These are phyloP conservation scores for Tyto alba DNA, from an alignment of 2,113 vertebrate genomes.

Conservation along the genomic window DNA sequence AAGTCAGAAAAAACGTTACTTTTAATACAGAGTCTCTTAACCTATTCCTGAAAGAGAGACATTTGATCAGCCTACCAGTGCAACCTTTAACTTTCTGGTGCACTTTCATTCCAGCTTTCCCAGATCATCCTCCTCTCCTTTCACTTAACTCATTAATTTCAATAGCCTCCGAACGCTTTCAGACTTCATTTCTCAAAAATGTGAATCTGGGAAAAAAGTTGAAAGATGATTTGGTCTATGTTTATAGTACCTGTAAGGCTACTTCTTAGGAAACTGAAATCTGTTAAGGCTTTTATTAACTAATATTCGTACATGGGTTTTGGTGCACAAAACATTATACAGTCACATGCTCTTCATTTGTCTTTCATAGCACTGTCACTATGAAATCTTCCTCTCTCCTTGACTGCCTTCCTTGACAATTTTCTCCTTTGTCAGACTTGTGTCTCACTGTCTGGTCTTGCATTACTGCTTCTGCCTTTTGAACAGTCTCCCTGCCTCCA, in stretches of 20 bases:
- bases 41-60: background rate
- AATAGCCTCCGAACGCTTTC: background rate
- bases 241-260: background rate
- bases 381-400: background rate
- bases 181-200: background rate
- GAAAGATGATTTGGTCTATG: background rate
- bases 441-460: background rate
- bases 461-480: background rate
- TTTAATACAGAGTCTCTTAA: background rate
- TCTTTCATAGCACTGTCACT: background rate
- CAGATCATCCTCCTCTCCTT: background rate
- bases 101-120: background rate
- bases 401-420: background rate
- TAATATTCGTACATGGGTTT: background rate
- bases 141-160: background rate
- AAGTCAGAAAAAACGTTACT: background rate
- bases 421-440: background rate
- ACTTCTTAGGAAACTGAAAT: background rate
- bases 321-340: background rate
- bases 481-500: background rate
- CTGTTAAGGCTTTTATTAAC: background rate
- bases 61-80: background rate
- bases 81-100: background rate
- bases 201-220: background rate
- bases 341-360: background rate